These are phyloP conservation scores for Leptoteleia sp. DNA, from an alignment of 1,140 invertebrate species.

Conservation along the genomic window DNA sequence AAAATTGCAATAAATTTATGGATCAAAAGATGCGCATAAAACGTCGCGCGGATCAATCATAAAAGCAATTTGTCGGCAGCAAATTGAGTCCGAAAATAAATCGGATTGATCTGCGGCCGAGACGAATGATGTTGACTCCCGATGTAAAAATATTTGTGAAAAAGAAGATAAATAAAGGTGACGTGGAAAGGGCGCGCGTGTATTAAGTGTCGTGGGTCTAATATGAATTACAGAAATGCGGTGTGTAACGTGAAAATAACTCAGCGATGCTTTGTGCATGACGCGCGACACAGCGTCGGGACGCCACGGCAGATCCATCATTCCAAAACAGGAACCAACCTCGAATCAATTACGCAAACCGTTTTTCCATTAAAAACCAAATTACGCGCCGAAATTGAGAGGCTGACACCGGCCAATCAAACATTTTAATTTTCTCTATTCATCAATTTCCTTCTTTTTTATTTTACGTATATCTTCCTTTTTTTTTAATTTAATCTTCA, in stretches of 20 bases:
- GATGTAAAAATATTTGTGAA: slow-evolving; percentile 46
- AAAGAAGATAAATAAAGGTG: slow-evolving; percentile 44
- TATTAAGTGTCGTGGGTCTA: slow-evolving; percentile 67
- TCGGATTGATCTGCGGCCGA: slow-evolving; percentile 11
- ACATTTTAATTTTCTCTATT: too few relatives aligned
- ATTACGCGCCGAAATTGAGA: slow-evolving; percentile 25
- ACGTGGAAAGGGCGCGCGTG: slow-evolving; percentile 24
- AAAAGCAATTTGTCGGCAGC: slow-evolving; percentile 18
- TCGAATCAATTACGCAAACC: slow-evolving; percentile 62
- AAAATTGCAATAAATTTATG: too few relatives aligned
- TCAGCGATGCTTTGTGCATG: slow-evolving; percentile 72
- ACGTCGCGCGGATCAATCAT: neutral
- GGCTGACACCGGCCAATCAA: too few relatives aligned
- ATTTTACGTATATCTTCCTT: too few relatives aligned
- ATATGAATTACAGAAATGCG: slow-evolving; percentile 73
- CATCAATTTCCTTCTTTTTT: too few relatives aligned
- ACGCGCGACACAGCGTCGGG: slow-evolving; percentile 73
- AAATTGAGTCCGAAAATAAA: slow-evolving; percentile 36
- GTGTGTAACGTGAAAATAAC: slow-evolving; percentile 75
- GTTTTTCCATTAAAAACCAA: slow-evolving; percentile 47
- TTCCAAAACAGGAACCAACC: slow-evolving; percentile 65
- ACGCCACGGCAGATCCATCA: slow-evolving; percentile 73
- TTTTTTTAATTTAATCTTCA: too few relatives aligned
- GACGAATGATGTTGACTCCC: slow-evolving; percentile 25
- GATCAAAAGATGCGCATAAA: neutral